Evolutionary conservation across 2,113 vertebrate species (phyloP).

Genomic region (Apodemus sylvaticus): DNA sequence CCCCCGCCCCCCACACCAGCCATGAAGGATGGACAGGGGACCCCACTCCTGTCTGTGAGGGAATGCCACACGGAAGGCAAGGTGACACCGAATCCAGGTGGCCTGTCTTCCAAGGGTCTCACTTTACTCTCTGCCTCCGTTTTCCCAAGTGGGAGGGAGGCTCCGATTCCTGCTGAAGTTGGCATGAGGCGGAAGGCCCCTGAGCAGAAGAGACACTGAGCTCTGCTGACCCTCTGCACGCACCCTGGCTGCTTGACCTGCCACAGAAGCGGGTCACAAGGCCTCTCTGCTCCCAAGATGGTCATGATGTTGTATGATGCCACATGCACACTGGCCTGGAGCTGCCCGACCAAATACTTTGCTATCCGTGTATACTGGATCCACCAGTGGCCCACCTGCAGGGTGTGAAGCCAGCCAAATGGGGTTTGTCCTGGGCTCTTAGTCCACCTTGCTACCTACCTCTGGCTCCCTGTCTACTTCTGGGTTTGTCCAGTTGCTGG

Average conservation of each 20-base stretch:
- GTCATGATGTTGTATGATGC: rapidly evolving
- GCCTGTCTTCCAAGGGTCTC: rapidly evolving
- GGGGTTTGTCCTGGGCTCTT: not conserved
- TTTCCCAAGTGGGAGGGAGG: not conserved
- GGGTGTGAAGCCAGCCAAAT: rapidly evolving
- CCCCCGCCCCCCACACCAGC: too few species aligned
- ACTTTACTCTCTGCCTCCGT: rapidly evolving
- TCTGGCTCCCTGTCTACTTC: rapidly evolving
- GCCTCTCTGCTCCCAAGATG: rapidly evolving
- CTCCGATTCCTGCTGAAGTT: rapidly evolving
- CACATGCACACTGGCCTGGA: rapidly evolving
- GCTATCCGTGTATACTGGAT: not conserved
- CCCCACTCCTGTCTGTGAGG: not conserved
- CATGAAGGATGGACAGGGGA: rapidly evolving
- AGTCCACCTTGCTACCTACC: too few species aligned
- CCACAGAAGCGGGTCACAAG: rapidly evolving
- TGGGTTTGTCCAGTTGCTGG: not conserved
- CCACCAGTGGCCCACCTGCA: rapidly evolving
- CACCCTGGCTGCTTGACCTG: rapidly evolving
- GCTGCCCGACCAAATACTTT: too few species aligned
- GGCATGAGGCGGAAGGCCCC: rapidly evolving
- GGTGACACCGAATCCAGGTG: rapidly evolving
- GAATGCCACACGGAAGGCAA: rapidly evolving
- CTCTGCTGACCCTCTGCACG: rapidly evolving
- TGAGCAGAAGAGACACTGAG: not conserved